Base-by-base conservation (phyloP, 2,888 invertebrate genomes). In the Dugesia japonica region DNA sequence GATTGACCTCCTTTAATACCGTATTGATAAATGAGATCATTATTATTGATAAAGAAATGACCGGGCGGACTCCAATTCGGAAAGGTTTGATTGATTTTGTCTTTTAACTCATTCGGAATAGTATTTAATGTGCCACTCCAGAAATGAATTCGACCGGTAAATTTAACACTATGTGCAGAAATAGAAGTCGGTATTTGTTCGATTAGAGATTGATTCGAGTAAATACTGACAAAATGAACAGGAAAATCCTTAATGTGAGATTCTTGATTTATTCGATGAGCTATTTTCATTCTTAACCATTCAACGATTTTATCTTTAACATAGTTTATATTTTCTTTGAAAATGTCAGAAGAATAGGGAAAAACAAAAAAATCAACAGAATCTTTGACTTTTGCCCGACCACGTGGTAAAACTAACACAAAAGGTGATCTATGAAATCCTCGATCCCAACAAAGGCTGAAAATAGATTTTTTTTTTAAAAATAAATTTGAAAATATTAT, bases 81-180 rank as follows among this genome's bases (percentile, higher is more conserved):
- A 26, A 26, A 17, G 33, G 1, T 28, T n/a, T 4, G 17, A 9
- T 38, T 20, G 28, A 27, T 0, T 38, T 28, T 42, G 23, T 42
- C 27, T 71, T 17, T 1, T 17, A 56, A 27, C 26, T 79, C 9
- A 80, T 75, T 38, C 80, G 79, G 28, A 79, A 79, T 20, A 79
- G 80, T 78, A 23, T 79, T 80, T 0, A 80, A 78, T 73, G 81
- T 79, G 13, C 83, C 80, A 13, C 80, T 79, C 17, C 86, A 86
- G 81, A 87, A 86, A 78, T 84, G 83, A 0, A 86, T 85, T 20
- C 87, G 81, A n/a, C 87, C 87, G 42, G 86, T 85, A 81, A 87
- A 87, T 79, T 86, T 86, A 0, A 87, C 85, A 78, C 86, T 86
- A 7, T 87, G 81, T 0, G 86, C 85, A n/a, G 87, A 86, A 76